Evolutionary conservation across 2,113 vertebrate genomes (phyloP).

Genomic region (Chlamydotis undulata): DNA sequence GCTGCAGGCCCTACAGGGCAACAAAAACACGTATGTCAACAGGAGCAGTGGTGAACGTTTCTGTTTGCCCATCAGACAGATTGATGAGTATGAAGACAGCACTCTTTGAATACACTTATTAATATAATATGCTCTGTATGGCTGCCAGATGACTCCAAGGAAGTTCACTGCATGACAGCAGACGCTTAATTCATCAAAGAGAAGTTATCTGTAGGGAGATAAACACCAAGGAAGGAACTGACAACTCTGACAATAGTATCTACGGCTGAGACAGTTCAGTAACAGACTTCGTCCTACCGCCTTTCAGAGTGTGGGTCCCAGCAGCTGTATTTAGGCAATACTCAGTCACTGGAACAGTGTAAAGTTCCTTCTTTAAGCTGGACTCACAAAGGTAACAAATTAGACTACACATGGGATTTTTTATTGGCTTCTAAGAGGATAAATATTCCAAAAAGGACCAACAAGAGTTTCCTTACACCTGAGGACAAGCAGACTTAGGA

Average conservation of each 20-base stretch:
- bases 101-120: neutral
- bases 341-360: neutral
- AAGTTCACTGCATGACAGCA: neutral
- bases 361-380: neutral
- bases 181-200: neutral
- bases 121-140: neutral
- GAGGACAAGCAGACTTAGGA: neutral
- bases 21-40: neutral
- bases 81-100: neutral
- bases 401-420: neutral
- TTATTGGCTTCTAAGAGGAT: neutral
- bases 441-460: neutral
- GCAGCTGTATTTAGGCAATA: neutral
- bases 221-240: neutral
- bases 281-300: neutral
- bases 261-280: neutral
- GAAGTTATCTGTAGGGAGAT: neutral
- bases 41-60: neutral
- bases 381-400: neutral
- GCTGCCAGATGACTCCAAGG: slow-evolving; percentile 5
- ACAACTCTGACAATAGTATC: neutral
- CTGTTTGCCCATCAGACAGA: neutral
- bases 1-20: neutral
- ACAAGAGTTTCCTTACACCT: neutral
- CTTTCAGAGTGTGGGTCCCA: neutral